Evolutionary conservation across 2,797 vertebrate genomes (phyloP), one percentile per base, ranked within the genome.

Genomic region (Neomorphus geoffroyi): DNA sequence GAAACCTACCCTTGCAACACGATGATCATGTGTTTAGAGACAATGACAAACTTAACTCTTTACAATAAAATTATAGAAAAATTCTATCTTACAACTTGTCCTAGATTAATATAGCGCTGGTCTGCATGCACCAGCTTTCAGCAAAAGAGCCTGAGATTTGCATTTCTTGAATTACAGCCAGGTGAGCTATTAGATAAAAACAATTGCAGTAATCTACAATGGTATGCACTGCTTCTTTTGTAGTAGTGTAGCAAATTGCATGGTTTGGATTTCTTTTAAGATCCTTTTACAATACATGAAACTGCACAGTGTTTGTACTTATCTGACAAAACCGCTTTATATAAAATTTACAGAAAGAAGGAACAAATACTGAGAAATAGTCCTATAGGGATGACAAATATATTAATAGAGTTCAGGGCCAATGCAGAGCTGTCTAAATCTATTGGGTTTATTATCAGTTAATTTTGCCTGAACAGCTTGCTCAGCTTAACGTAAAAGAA

Each of bases 391-490:
- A n/a, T 33, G n/a, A 77, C 58, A 33, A 89, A 84, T 92, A 73
- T 60, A 88, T 45, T 90, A 95, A 95, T 54, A 57, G 62, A 89
- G 57, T 89, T 96, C 72, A 89, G 53, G 48, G 67, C 62, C 71
- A 93, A 92, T 80, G 91, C 66, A 89, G 80, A 93, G 69, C 84
- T 97, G 78, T 92, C 83, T 69, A 80, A 95, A 85, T 62, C 80
- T 93, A 64, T 88, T 97, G 70, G 95, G 95, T 97, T 96, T 96
- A 96, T 1, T 1, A 8, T 83, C n/a, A 53, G 19, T 96, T 97
- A 95, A 94, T 96, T 97, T 94, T 69, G 60, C 78, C 74, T 94
- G 71, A 96, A 95, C 48, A 96, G 92, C 87, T 96, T 93, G 50
- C 58, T 97, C 90, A 96, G 80, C 80, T 46, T 46, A 46, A 46